These are phyloP conservation scores for Acanthopleura granulata DNA, from an alignment of 2,888 invertebrate genomes.

Conservation along the genomic window DNA sequence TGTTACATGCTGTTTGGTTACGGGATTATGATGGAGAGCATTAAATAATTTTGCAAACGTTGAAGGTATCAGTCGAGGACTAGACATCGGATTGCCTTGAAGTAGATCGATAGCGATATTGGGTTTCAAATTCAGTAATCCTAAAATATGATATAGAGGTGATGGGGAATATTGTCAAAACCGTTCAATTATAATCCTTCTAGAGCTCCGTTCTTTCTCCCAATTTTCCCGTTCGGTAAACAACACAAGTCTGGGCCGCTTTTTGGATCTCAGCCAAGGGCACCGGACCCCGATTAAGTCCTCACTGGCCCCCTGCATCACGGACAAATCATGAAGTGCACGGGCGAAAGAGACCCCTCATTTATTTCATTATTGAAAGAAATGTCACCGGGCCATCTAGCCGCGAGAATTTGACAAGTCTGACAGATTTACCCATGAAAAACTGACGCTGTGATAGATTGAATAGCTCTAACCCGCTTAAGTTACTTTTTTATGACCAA, in stretches of 20 bases:
- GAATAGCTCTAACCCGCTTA: too few relatives aligned
- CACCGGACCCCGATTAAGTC: background rate
- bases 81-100: too few relatives aligned
- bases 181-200: slow-evolving; percentile 5
- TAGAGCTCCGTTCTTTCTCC: background rate
- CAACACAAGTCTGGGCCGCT: background rate
- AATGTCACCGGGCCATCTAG: too few relatives aligned
- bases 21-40: too few relatives aligned
- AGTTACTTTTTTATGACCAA: too few relatives aligned
- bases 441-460: too few relatives aligned
- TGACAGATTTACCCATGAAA: too few relatives aligned
- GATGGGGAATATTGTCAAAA: background rate
- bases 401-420: too few relatives aligned
- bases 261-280: background rate
- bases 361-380: background rate
- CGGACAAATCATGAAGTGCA: background rate
- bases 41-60: too few relatives aligned
- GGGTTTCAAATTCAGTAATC: background rate
- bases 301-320: background rate
- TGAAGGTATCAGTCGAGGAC: too few relatives aligned
- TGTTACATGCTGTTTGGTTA: too few relatives aligned
- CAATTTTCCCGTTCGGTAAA: slow-evolving; percentile 10
- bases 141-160: background rate
- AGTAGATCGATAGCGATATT: too few relatives aligned
- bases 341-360: background rate